Base-by-base conservation (phyloP, 2,797 vertebrate genomes). In the Myotis findleyi region DNA sequence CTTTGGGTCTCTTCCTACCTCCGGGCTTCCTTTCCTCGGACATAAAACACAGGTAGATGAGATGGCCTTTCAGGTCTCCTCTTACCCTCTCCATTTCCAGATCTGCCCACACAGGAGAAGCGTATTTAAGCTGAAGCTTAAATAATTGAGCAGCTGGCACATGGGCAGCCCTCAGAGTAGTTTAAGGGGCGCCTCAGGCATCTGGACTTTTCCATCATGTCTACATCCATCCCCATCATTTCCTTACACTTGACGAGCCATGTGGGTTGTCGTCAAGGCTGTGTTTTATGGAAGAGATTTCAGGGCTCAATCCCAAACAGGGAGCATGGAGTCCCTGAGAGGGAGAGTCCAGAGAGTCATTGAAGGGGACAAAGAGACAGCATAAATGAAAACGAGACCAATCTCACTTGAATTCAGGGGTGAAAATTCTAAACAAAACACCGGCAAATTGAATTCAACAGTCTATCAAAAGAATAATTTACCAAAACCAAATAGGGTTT, bases 381-480 rank as follows among this genome's bases (percentile, higher is more conserved):
- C 59, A 27, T 68, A 81, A 87, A 72, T 23, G 49, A 49, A 69
- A 94, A 88, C 8, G 11, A 93, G 85, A 69, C 88, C 53, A 44
- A 53, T 83, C 80, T 92, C 95, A 69, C 49, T 93, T 86, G 84
- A 97, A 97, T 93, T 94, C 38, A 88, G 71, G 95, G 41, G 49
- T 49, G 69, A 75, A 84, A 93, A 92, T 83, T 93, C 59, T 51
- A 81, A 93, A 96, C 86, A 95, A 97, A 92, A 92, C 38, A 30
- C 71, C 7, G 7, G 85, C 23, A 95, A 94, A 92, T 95, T 92
- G 77, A 95, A 97, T 96, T 87, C 96, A 95, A 69, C 47, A 47
- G 73, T 92, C 76, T 93, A 95, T 96, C 96, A 93, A 96, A 95
- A 95, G 90, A 97, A 96, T 93, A 91, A 96, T 93, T 97, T 97